Evolutionary conservation across 2,113 vertebrate species (phyloP), one percentile per base, ranked within the genome.

Genomic region (Psophia crepitans): DNA sequence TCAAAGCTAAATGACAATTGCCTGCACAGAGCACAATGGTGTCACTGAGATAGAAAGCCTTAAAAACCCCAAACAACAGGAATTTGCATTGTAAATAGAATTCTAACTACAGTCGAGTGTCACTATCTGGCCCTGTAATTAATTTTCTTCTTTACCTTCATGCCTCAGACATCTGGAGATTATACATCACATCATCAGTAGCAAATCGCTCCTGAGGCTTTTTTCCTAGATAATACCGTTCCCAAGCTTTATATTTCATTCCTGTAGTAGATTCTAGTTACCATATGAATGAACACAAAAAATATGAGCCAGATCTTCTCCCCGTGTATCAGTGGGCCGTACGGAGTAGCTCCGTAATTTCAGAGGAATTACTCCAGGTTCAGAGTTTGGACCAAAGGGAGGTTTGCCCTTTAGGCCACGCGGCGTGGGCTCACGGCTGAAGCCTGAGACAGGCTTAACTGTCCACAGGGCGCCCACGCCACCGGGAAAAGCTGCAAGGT

Each of bases 81-180:
- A 96, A 96, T 96, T 88, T 95, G 92, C 57, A 95, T 76, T 89
- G 93, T 75, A 95, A 91, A 93, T 89, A 90, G 8, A 49, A 57
- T 53, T 87, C 60, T 92, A 61, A 95, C 86, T 88, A 28, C 44
- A 74, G 37, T 9, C 27, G 30, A 90, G 46, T 53, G 43, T 53
- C 74, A 80, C 39, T 93, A 32, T 64, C 6, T 88, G 64, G 74
- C 95, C 94, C 95, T 92, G 28, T 89, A 97, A 98, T 98, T 97
- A 97, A 96, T 96, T 97, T 95, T 75, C 84, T 76, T 95, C 92
- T 96, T 91, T 95, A 94, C 94, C 97, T 97, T 91, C 92, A 93
- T 85, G 78, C 90, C 91, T 97, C 93, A 90, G 91, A 96, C 91
- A 96, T 86, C 90, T 84, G 69, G 92, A 97, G 89, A 97, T 97